Evolutionary conservation across 2,797 vertebrate species (phyloP).

Genomic region (Onychomys leucogaster): DNA sequence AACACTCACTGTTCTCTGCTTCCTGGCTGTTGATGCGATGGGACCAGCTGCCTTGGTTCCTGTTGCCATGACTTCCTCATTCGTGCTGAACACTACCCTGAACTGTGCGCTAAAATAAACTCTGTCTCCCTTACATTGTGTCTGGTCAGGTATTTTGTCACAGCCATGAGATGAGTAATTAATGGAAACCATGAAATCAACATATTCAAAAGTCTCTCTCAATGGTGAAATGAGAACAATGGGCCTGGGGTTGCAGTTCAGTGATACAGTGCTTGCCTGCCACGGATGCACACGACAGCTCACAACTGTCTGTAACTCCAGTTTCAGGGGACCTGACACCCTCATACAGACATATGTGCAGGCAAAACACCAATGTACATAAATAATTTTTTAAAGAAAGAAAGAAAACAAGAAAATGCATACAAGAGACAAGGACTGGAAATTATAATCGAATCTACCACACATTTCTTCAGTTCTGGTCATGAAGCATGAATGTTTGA

Average conservation of each 20-base stretch:
- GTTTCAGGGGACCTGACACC: background rate
- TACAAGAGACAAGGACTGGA: background rate
- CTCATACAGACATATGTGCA: background rate
- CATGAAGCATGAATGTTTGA: background rate
- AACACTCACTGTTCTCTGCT: background rate
- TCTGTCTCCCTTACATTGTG: background rate
- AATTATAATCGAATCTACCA: background rate
- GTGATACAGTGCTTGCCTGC: too few relatives aligned
- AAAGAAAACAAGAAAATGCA: background rate
- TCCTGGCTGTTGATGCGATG: background rate
- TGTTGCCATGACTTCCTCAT: background rate
- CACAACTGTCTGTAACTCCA: background rate
- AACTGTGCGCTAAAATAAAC: background rate
- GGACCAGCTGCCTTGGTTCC: background rate
- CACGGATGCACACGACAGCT: background rate
- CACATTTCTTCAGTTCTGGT: background rate
- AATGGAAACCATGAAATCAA: background rate
- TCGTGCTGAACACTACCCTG: background rate
- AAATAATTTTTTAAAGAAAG: background rate
- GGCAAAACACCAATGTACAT: background rate
- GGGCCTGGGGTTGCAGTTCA: background rate
- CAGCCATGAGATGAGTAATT: background rate
- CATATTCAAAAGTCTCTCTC: background rate
- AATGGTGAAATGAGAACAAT: background rate
- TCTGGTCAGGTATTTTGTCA: background rate